Evolutionary conservation across 2,888 invertebrate species (phyloP).

Genomic region (Watsonalla cultraria): DNA sequence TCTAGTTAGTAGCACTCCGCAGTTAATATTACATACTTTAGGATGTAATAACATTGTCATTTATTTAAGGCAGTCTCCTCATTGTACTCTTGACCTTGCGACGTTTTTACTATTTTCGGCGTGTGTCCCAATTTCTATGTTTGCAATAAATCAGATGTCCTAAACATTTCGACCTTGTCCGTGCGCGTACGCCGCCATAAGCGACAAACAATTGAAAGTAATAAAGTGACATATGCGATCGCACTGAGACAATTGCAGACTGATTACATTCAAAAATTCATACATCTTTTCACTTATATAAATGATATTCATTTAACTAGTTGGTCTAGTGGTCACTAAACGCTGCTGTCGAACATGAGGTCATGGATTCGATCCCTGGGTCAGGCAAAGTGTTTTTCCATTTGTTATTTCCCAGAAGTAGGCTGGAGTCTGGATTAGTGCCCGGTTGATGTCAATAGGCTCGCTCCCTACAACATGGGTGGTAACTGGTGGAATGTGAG

Average conservation of each 20-base stretch:
- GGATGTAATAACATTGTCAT: conserved; percentile 15
- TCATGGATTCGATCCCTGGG: no score
- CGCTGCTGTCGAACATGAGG: no score
- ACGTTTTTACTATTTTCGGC: conserved; percentile 13
- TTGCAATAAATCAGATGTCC: conserved; percentile 48
- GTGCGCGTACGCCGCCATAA: conserved; percentile 42
- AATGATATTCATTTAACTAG: no score
- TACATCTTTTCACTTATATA: conserved; percentile 3
- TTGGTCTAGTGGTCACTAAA: no score
- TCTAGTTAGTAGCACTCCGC: conserved; percentile 32
- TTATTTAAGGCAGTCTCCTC: conserved; percentile 1
- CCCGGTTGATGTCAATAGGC: no score
- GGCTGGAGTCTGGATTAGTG: no score
- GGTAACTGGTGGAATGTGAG: no score
- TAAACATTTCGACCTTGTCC: conserved; percentile 58
- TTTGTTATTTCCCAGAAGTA: no score
- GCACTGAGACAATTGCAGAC: conserved; percentile 25
- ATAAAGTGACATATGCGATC: conserved; percentile 48
- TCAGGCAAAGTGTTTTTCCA: no score
- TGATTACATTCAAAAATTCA: conserved; percentile 35
- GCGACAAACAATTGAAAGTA: conserved; percentile 64
- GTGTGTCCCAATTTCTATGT: conserved; percentile 34
- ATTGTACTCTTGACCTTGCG: conserved; percentile 13
- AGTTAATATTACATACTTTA: conserved; percentile 15
- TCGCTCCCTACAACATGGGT: no score